Conservation (phyloP, 2,113 vertebrate species). For the Sorex fumeus region DNA sequence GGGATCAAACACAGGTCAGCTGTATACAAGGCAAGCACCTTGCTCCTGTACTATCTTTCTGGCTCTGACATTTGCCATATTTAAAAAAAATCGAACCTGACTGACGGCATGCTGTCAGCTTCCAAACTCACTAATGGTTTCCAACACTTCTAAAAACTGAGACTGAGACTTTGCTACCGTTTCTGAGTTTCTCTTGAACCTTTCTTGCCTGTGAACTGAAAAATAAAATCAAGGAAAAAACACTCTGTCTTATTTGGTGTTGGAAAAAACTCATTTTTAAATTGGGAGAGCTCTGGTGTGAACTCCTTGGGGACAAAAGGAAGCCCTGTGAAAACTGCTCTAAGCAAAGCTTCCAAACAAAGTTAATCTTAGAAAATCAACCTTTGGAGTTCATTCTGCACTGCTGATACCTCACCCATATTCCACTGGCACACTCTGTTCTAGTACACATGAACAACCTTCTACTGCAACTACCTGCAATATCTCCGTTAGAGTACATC, state of each 20-base stretch:
- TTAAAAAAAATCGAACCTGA: background rate
- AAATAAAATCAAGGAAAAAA: background rate
- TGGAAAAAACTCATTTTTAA: background rate
- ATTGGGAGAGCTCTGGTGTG: background rate
- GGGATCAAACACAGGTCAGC: too few relatives aligned
- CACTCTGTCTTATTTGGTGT: slow-evolving; percentile 16
- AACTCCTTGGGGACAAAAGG: background rate
- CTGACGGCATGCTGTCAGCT: background rate
- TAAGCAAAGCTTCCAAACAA: background rate
- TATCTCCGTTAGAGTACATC: background rate
- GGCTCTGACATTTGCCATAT: background rate
- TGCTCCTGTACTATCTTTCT: too few relatives aligned
- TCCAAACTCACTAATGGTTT: slow-evolving; percentile 15
- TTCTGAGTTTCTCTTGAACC: background rate
- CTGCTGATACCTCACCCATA: background rate
- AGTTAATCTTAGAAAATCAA: slow-evolving; percentile 14
- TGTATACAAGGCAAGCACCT: too few relatives aligned
- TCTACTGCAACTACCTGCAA: background rate
- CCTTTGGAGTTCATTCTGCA: background rate
- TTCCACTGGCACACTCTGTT: background rate
- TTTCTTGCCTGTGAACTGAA: background rate
- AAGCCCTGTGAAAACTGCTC: background rate
- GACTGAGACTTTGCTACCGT: background rate
- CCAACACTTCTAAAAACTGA: slow-evolving; percentile 43
- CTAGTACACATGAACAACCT: background rate